Evolutionary conservation across 2,888 invertebrate species (phyloP).

Genomic region (Polyommatus iphigenia): DNA sequence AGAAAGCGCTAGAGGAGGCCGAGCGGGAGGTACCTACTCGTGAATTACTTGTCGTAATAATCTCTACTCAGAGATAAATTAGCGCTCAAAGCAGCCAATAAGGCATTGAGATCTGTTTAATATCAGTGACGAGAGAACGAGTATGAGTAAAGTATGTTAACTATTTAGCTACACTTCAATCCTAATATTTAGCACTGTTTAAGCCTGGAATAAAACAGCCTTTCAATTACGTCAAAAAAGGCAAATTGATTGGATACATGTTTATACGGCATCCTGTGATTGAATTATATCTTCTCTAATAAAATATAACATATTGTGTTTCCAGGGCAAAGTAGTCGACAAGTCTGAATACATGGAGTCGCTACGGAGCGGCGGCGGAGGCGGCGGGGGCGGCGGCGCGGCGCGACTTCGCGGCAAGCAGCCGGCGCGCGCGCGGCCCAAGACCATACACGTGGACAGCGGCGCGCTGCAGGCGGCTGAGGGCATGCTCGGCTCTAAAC

Average conservation of each 20-base stretch:
- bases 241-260: too few species aligned
- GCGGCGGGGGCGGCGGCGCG: constrained; percentile 61
- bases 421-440: constrained; percentile 87
- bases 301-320: constrained; percentile 28
- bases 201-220: too few species aligned
- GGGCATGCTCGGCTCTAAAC: constrained; percentile 86
- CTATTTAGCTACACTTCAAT: too few species aligned
- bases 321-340: constrained; percentile 89
- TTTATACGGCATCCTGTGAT: too few species aligned
- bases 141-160: too few species aligned
- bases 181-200: too few species aligned
- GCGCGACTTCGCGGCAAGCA: constrained; percentile 73
- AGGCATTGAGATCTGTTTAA: too few species aligned
- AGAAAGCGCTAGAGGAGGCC: constrained; percentile 95
- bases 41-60: neutral
- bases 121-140: too few species aligned
- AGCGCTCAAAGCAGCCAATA: too few species aligned
- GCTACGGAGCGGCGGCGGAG: constrained; percentile 40
- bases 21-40: constrained; percentile 85
- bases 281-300: neutral
- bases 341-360: constrained; percentile 74
- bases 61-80: neutral
- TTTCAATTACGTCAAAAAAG: too few species aligned
- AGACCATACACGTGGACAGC: constrained; percentile 94
- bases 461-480: constrained; percentile 89